Evolutionary conservation across 2,113 vertebrate genomes (phyloP), one percentile per base, ranked within the genome.

Genomic region (Mustelus asterias): DNA sequence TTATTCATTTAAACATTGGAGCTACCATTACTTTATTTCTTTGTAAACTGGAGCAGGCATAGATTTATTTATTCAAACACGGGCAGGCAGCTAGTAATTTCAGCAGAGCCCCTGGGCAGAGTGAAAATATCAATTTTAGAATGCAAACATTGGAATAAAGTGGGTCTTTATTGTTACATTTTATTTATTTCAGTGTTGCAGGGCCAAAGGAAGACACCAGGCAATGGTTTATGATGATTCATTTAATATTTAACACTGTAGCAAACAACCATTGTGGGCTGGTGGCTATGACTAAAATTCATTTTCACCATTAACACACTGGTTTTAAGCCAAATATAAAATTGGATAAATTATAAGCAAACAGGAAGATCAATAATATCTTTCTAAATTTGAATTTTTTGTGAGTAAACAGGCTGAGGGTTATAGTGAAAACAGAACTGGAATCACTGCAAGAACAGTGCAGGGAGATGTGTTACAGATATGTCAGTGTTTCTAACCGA

Each of bases 1-100:
- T 93, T 93, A 93, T 65, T 65, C 33, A 93, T 93, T 93, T 93
- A 93, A 65, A 37, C 60, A 65, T 37, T 93, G 58, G 16, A n/a
- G 37, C 58, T 65, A 11, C 60, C 14, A 37, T 92, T 37, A n/a
- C 78, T 83, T 83, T n/a, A 92, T 63, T n/a, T 33, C 14, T 60
- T 60, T 6, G 58, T 92, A 18, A 65, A 63, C 58, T 2, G 14
- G 29, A 92, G 14, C 58, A 63, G 58, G 16, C 0, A 8, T 16
- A 65, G 58, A 92, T 65, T 37, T 63, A 65, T 60, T 65, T 92
- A 63, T 37, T 92, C 58, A 92, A 9, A n/a, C 33, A 37, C 48
- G 60, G 33, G 89, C 14, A 44, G 60, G 60, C 29, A 37, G 58
- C 16, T 6, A 44, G 13, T 80, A 37, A 41, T 80, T 92, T 33